A percentile compares a stretch with the other conserved stretches of the same genome.
Conservation (phyloP, 2,113 vertebrate species). For the Catharus fuscescens region DNA sequence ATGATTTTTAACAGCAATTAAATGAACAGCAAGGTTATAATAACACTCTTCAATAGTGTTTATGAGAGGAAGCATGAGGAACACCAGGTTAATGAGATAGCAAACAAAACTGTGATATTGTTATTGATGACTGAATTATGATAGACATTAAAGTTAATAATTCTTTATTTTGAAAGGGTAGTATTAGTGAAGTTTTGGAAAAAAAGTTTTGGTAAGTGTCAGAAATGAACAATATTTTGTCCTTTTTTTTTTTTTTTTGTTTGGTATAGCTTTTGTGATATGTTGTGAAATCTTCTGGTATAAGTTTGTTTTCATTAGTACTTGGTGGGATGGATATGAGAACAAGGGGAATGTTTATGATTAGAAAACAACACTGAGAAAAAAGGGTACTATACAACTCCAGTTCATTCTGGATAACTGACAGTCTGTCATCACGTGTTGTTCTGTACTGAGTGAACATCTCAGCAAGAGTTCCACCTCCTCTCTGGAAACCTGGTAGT, state of each 20-base stretch:
- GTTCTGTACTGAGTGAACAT: neutral
- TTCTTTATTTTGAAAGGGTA: neutral
- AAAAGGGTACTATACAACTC: neutral
- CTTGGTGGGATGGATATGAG: neutral
- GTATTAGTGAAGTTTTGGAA: neutral
- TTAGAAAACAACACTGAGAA: neutral
- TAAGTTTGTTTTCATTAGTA: neutral
- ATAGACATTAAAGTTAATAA: neutral
- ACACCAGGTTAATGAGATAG: neutral
- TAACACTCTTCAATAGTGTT: neutral
- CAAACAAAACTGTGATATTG: neutral
- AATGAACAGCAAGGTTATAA: neutral
- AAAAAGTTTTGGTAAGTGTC: neutral
- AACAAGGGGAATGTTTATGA: neutral
- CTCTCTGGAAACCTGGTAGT: neutral
- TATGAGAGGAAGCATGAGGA: neutral
- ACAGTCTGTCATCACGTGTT: neutral
- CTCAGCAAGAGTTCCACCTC: conserved; percentile 30
- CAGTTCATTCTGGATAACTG: neutral
- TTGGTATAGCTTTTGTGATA: neutral
- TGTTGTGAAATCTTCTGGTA: neutral
- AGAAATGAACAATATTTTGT: neutral
- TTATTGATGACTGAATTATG: neutral
- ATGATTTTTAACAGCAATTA: neutral
- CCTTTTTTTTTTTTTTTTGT: neutral